Evolutionary conservation across 2,113 vertebrate species (phyloP), one percentile per base, ranked within the genome.

Genomic region (Emydura subglobosa): DNA sequence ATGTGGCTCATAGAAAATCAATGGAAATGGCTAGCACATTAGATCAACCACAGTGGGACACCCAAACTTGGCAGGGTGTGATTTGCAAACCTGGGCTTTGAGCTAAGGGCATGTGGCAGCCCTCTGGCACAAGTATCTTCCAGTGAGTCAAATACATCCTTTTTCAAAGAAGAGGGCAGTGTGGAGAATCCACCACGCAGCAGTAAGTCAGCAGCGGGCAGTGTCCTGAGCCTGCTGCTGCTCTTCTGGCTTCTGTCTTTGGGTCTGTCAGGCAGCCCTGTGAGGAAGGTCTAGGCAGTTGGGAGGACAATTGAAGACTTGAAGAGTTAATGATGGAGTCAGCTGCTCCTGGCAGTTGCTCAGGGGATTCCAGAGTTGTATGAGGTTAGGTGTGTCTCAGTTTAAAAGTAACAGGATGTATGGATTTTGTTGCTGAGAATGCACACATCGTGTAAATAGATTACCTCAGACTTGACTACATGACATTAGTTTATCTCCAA

Each of bases 41-140:
- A n/a, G 61, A 80, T 61, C 55, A 39, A 59, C 21, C 49, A 27
- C 51, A 54, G 25, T 7, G 49, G 3, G 10, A 31, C 42, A 42
- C 24, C 4, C 34, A 21, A 0, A 0, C 4, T 55, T 19, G n/a
- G 47, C 13, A 65, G 61, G 14, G 7, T 65, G 29, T 61, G 29
- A 65, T 65, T 65, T 31, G 61, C 31, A 31, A 54, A 59, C 88
- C 79, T 93, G 19, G 17, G 27, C 9, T 14, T 59, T 47, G 84
- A 94, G 65, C 86, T 74, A 54, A 83, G 86, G 80, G 82, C 50
- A 5, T 21, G 78, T 1, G 1, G n/a, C 76, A 87, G 81, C 53
- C 68, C 47, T 34, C 17, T 9, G 7, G 83, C 53, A 50, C 53
- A 57, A 22, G 82, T 57, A n/a, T 94, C 39, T 57, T 79, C 83